Base-by-base conservation (phyloP, 2,888 invertebrate species). In the Nectonema munidae region DNA sequence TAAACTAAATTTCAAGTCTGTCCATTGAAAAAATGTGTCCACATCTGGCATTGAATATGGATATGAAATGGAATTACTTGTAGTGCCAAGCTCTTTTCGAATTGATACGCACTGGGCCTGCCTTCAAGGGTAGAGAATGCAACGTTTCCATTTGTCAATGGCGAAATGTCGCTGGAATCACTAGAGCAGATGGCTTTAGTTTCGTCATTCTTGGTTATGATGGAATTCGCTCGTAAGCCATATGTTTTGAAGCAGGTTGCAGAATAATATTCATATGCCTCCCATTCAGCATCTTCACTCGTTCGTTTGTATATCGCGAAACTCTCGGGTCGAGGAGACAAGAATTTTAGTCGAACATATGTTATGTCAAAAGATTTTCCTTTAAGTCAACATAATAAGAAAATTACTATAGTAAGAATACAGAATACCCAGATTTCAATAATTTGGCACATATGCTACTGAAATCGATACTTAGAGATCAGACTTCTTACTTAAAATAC, bases 351-450 rank as follows among this genome's bases (percentile, higher is more conserved):
- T 39, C 79, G 65, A 17, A 95, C 71, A 55, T 89, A 95, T 0
- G 86, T 89, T 44, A 95, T 79, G 51, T 95, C 86, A 55, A 75
- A 89, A 0, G 81, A 68, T 58, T 89, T 95, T 21, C 71, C 86
- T 83, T 59, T 13, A 62, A 58, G 42, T 43, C 45, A 46, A 46
- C 38, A 41, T 41, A 42, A 34, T 9, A 32, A 6, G 16, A 17
- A 17, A 13, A 36, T 3, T 11, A 36, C 3, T 14, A 5, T 5
- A 39, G 19, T 11, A 20, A 17, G 5, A 13, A 6, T 32, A 9
- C 20, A 21, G 19, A 35, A 19, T n/a, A n/a, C 32, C 13, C 9
- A n/a, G 6, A 32, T 9, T 32, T 16, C 6, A 9, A n/a, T 16
- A n/a, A 16, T 9, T 9, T 6, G 13, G 9, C 6, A 6, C 14